These are phyloP conservation scores for Lasiurus cinereus DNA, from an alignment of 2,113 vertebrate species.

Conservation along the genomic window DNA sequence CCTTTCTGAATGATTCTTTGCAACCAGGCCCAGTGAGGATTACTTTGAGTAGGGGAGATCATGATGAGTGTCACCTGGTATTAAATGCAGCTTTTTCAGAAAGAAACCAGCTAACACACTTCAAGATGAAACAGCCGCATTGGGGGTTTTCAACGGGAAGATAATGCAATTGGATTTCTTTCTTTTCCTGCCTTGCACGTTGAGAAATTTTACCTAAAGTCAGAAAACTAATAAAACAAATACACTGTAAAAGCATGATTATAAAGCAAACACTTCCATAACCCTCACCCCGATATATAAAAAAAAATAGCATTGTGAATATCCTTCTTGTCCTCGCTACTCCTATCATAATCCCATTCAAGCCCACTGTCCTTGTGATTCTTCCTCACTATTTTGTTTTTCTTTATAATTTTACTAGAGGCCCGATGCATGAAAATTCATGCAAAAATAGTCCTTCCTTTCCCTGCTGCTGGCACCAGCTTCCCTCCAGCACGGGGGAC, in stretches of 20 bases:
- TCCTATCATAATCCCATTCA: background rate
- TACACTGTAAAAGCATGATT: background rate
- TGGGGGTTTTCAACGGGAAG: background rate
- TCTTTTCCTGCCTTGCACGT: background rate
- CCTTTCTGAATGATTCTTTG: no score
- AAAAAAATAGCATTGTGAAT: background rate
- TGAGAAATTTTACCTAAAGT: background rate
- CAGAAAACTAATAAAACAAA: constrained; percentile 25
- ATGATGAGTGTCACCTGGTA: no score
- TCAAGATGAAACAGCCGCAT: no score
- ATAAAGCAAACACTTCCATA: background rate
- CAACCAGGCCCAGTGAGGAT: no score
- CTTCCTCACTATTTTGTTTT: background rate
- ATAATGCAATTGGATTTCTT: background rate
- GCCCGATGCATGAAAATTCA: no score
- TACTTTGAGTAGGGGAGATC: no score
- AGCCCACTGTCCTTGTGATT: background rate
- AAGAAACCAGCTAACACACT: no score
- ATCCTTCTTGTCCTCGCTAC: background rate
- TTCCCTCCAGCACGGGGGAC: no score
- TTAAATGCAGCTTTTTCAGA: no score
- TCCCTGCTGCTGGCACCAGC: no score
- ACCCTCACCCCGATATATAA: background rate
- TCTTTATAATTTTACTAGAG: background rate
- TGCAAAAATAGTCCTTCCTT: no score